Base-by-base conservation (phyloP, 2,797 vertebrate species). In the Gila robusta region DNA sequence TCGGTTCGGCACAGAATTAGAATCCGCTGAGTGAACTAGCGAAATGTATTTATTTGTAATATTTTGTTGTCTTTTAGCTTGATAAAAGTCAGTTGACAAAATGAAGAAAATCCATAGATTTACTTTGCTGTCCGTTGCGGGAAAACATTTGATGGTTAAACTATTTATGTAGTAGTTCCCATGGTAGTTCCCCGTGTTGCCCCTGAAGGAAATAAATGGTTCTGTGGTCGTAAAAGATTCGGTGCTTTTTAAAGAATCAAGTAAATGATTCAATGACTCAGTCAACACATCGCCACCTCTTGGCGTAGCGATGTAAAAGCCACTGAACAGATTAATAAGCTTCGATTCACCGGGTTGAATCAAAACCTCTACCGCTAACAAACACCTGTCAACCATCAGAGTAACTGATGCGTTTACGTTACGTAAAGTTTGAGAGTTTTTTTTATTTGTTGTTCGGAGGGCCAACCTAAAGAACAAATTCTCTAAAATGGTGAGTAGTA, bases 401-500 rank as follows among this genome's bases (percentile, higher is more conserved):
- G n/a, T 10, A 32, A 37, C 17, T 70, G 35, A 79, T 54, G 12
- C 11, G 17, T 39, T 78, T 23, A 77, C 32, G 17, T 79, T 23
- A 62, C 37, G 19, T 79, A 12, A 47, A 44, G 26, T 14, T 32
- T 62, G 37, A 32, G 26, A 23, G 14, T 64, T 28, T 6, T 16
- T 16, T 16, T 44, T 10, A 47, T 32, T 52, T 74, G 19, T 74
- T 52, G 23, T 23, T 28, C 21, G 21, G 7, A 35, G 21, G 52
- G 11, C 12, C 41, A 67, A 79, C 21, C 23, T 21, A 81, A 32
- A 71, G 1, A 71, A 64, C 6, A 32, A 66, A 32, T 32, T 32
- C 56, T 49, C 5, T 35, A 77, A 77, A 85, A 85, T 85, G 83
- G 83, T 79, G 52, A 85, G 82, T 83, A 1, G 1, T 11, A 54